phyloP scores from a whole-genome alignment of 2,797 vertebrate species.

The Macrochelys suwanniensis region DNA sequence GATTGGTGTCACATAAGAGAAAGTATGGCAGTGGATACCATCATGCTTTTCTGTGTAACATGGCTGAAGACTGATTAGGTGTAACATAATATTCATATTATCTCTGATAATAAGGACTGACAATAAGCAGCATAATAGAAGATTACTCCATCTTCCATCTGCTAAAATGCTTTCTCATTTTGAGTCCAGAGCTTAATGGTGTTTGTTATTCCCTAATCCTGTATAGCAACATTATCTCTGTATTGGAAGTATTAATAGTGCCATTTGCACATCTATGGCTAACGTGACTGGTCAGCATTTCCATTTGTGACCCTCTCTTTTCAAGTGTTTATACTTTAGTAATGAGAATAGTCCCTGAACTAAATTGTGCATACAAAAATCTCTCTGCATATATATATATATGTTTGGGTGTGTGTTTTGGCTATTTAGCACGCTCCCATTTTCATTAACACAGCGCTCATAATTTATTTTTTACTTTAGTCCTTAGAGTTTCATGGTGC shows the following conservation, averaged over 20 bases:
- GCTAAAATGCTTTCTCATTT: neutral
- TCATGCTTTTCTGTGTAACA: neutral
- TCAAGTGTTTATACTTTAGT: neutral
- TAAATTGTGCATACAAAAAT: neutral
- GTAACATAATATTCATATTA: neutral
- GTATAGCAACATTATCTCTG: neutral
- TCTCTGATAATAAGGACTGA: neutral
- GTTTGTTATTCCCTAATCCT: neutral
- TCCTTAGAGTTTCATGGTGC: neutral
- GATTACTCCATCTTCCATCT: neutral
- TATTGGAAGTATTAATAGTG: neutral
- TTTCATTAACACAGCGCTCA: neutral
- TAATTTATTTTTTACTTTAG: neutral
- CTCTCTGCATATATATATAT: neutral
- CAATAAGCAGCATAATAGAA: neutral
- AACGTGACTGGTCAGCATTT: neutral
- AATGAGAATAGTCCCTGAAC: neutral
- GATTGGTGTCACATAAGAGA: conserved; percentile 72
- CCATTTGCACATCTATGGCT: neutral
- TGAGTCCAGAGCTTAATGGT: neutral
- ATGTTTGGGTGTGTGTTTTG: neutral
- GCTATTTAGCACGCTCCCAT: neutral
- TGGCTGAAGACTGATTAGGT: neutral
- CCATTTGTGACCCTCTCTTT: neutral
- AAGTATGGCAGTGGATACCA: conserved; percentile 14